Evolutionary conservation across 1,140 invertebrate species (phyloP).

Genomic region (Sitodiplosis mosellana): DNA sequence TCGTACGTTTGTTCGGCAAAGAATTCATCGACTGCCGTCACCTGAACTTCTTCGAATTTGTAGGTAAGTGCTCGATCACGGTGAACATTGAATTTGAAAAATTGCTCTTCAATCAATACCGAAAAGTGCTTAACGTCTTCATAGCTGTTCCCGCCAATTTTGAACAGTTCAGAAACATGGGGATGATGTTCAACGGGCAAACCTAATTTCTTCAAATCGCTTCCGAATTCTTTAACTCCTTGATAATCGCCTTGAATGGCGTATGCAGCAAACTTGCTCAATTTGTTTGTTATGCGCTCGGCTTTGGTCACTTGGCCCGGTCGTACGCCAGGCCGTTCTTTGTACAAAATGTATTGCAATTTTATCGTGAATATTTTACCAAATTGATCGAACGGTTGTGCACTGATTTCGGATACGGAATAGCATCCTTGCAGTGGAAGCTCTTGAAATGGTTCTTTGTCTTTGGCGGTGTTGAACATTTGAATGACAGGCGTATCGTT

Average conservation of each 20-base stretch:
- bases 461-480: constrained; percentile 62
- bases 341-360: constrained; percentile 95
- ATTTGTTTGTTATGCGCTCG: constrained; percentile 71
- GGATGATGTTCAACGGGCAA: constrained; percentile 94
- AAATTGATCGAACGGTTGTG: constrained; percentile 95
- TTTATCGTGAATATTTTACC: constrained; percentile 99
- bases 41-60: constrained; percentile 95
- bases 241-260: constrained; percentile 87
- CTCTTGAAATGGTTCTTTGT: constrained; percentile 87
- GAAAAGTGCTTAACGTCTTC: constrained; percentile 87
- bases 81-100: constrained; percentile 67
- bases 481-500: constrained; percentile 71
- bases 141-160: constrained; percentile 77
- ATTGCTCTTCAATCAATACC: constrained; percentile 68
- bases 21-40: constrained; percentile 91
- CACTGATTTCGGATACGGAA: constrained; percentile 77
- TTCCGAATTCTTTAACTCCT: constrained; percentile 80
- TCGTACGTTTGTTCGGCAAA: constrained; percentile 81
- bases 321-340: constrained; percentile 88
- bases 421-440: constrained; percentile 83
- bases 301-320: constrained; percentile 82
- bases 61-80: constrained; percentile 81
- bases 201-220: constrained; percentile 80
- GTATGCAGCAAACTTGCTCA: constrained; percentile 85
- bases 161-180: constrained; percentile 86